Evolutionary conservation across 1,140 invertebrate species (phyloP).

Genomic region (Mamestra configurata): DNA sequence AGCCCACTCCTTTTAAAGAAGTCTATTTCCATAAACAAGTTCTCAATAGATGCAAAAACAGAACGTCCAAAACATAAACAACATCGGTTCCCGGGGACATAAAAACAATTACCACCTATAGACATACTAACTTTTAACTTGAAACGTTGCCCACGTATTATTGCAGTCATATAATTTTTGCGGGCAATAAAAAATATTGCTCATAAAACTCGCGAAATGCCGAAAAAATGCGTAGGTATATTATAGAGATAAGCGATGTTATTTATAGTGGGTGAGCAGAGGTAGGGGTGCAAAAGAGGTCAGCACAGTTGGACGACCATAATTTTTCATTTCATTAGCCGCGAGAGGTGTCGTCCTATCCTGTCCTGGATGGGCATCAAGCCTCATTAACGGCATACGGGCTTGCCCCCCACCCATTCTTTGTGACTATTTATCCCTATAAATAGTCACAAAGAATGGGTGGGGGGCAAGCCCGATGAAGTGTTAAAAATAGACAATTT

Average conservation of each 20-base stretch:
- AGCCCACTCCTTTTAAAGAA: too few species aligned
- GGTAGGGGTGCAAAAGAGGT: slow-evolving; percentile 79
- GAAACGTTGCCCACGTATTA: slow-evolving; percentile 39
- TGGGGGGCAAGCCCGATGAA: neutral
- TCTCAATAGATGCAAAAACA: neutral
- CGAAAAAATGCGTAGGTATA: slow-evolving; percentile 49
- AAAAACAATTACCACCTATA: slow-evolving; percentile 37
- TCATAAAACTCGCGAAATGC: slow-evolving; percentile 47
- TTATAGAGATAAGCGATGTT: slow-evolving; percentile 60
- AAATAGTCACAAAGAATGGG: slow-evolving; percentile 37
- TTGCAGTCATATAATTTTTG: slow-evolving; percentile 42
- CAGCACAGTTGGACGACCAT: slow-evolving; percentile 78
- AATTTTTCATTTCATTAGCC: slow-evolving; percentile 82
- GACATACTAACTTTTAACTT: slow-evolving; percentile 26
- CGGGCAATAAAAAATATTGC: slow-evolving; percentile 48
- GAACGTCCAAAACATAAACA: neutral
- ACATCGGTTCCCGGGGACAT: neutral
- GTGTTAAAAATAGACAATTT: slow-evolving; percentile 28
- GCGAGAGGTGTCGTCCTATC: slow-evolving; percentile 57
- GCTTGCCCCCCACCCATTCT: slow-evolving; percentile 17
- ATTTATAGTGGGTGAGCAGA: slow-evolving; percentile 74
- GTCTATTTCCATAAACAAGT: too few species aligned
- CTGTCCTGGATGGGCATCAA: slow-evolving; percentile 74
- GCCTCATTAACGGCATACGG: slow-evolving; percentile 67
- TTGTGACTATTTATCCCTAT: slow-evolving; percentile 42